These are phyloP conservation scores for Microcebus murinus DNA, from an alignment of 2,113 vertebrate genomes.

Conservation along the genomic window DNA sequence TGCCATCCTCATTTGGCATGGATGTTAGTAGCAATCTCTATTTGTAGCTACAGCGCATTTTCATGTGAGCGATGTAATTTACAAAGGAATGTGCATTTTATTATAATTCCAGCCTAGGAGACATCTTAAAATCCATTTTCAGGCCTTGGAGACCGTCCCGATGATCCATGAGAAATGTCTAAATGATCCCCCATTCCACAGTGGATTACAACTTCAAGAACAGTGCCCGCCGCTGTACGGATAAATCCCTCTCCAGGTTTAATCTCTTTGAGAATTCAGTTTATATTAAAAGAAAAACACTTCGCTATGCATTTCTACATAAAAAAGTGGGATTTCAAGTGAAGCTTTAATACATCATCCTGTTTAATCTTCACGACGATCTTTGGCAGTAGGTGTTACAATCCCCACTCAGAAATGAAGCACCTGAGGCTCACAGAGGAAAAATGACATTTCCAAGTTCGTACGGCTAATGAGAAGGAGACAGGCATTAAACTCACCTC, in stretches of 20 bases:
- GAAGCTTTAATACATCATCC: slow-evolving; percentile 39
- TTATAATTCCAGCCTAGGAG: slow-evolving; percentile 66
- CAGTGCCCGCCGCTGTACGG: neutral
- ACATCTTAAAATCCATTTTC: slow-evolving; percentile 64
- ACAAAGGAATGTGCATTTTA: slow-evolving; percentile 66
- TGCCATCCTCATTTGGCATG: neutral
- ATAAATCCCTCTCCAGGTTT: slow-evolving; percentile 58
- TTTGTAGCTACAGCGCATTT: slow-evolving; percentile 43
- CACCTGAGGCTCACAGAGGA: neutral
- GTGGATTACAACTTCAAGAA: slow-evolving; percentile 62
- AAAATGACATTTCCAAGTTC: neutral
- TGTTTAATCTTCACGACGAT: slow-evolving; percentile 59
- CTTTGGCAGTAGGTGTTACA: neutral
- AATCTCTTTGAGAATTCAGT: slow-evolving; percentile 65
- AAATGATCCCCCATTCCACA: slow-evolving; percentile 60
- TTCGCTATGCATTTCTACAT: slow-evolving; percentile 58
- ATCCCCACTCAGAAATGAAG: neutral
- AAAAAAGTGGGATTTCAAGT: slow-evolving; percentile 34
- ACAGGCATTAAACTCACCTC: neutral
- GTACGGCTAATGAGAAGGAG: neutral
- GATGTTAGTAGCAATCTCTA: slow-evolving; percentile 7
- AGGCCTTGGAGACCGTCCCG: slow-evolving; percentile 26
- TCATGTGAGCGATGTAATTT: slow-evolving; percentile 56
- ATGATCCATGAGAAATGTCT: slow-evolving; percentile 57
- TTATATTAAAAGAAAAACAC: slow-evolving; percentile 66